Base-by-base conservation (phyloP, 2,888 invertebrate genomes). In the Zygaena filipendulae region DNA sequence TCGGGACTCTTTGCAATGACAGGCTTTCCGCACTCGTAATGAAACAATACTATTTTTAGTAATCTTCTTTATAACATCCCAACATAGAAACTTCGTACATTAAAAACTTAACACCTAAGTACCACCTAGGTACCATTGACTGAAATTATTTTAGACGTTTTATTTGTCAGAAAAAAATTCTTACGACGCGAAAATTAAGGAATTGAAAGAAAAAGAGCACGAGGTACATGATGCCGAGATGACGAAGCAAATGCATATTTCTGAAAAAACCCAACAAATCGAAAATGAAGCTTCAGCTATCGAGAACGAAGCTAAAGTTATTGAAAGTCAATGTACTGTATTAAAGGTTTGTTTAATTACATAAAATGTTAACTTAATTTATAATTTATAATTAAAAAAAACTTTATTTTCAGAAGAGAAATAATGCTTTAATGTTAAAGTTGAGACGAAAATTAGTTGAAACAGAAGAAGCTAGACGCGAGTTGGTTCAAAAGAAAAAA, bases 391-490 rank as follows among this genome's bases (percentile, higher is more conserved):
- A 7, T 4, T 16, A 20, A 27, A n/a, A 25, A 11, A 20, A 20
- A 20, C 20, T 3, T 20, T 22, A 12, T 30, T 59, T 59, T 23
- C 58, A 79, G 79, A 79, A 77, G 60, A 56, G 77, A 43, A 79
- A 79, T 38, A 59, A 63, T 32, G 77, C 77, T 2, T 67, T 77
- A 30, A 68, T 72, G 69, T 43, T 75, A 28, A 59, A 68, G 37
- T 41, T 79, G 28, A 46, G 70, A 30, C 59, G 67, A n/a, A 63
- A 63, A 33, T 44, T 79, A 26, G 38, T 71, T 7, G 68, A 74
- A 39, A 56, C 64, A 1, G 71, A 74, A 49, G 59, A 59, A 26
- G 30, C 45, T 2, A 50, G 75, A 40, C 55, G 67, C 8, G 47
- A 54, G 26, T 40, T 63, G 5, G 47, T 60, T 29, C 11, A 30